Conservation (phyloP, 53 echinoderm and acorn worm genomes). For the Apostichopus leukothele region DNA sequence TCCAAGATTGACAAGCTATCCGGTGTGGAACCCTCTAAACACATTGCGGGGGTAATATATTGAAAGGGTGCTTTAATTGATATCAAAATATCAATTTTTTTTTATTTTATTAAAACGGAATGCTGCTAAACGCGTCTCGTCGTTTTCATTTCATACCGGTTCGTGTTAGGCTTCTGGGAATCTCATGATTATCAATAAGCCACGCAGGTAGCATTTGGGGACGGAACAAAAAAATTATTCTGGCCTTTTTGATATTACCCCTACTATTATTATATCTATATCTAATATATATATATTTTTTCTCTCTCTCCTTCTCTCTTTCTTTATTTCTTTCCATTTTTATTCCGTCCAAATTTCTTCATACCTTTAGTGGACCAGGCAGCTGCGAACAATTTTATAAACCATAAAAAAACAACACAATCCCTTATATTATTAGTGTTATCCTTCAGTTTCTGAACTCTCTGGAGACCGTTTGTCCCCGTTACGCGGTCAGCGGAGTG, state of each 20-base stretch:
- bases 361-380: conserved; percentile 14
- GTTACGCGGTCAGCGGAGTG: conserved; percentile 50
- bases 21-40: conserved; percentile 18
- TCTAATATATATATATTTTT: conserved; percentile 1
- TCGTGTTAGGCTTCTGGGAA: conserved; percentile 40
- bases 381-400: conserved; percentile 42
- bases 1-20: conserved; percentile 23
- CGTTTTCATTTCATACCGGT: not conserved
- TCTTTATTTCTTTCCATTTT: too few species aligned
- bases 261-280: not conserved
- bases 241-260: not conserved
- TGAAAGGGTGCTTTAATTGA: conserved; percentile 4
- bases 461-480: conserved; percentile 43
- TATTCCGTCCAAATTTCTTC: not conserved
- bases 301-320: not conserved
- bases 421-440: not conserved
- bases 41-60: conserved; percentile 1
- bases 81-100: conserved; percentile 24
- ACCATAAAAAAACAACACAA: conserved; percentile 19
- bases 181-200: not conserved
- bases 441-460: not conserved
- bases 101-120: conserved; percentile 7
- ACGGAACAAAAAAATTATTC: not conserved
- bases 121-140: not conserved
- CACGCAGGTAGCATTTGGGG: not conserved